Evolutionary conservation across 2,113 vertebrate species (phyloP), one percentile per base, ranked within the genome.

Genomic region (Lasiurus cinereus): DNA sequence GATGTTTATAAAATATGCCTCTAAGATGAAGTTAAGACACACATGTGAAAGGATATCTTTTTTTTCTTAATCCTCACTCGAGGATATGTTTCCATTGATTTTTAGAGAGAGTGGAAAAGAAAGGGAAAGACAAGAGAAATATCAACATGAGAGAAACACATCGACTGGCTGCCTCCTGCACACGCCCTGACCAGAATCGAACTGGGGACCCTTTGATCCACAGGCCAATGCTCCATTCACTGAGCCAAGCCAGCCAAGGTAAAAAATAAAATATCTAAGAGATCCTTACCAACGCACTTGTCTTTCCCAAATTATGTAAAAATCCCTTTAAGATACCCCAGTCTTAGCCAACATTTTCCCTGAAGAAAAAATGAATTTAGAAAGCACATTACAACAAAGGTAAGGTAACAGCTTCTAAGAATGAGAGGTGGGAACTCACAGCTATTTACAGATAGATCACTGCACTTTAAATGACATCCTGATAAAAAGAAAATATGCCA

Each of bases 221-320:
- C 59, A 62, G 59, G 59, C 59, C 59, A 27, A 62, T 62, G 59
- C 22, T 62, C 59, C 59, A 24, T 62, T 11, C 59, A 62, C 59
- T 27, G 59, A 62, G 59, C 59, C 59, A 62, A 62, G 27, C 59
- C 24, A 11, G 59, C 59, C 24, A 27, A 24, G 24, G 22, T 11
- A 27, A 62, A 62, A 62, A 43, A 87, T n/a, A 93, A 93, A 43
- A 39, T 39, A 95, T 77, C 66, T 90, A 90, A 77, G 78, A 83
- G 52, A 83, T 66, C 36, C 15, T 67, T 62, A 72, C 54, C 21
- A 73, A 72, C 12, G 36, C 31, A 87, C 14, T 74, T 78, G 29
- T 72, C 64, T 83, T 79, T 36, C 52, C 77, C 46, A 78, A 78
- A 73, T 94, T 87, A 88, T 15, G 5, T 15, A 94, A 93, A 93